These are phyloP conservation scores for Hippoglossus hippoglossus DNA, from an alignment of 2,797 vertebrate genomes.

Conservation along the genomic window DNA sequence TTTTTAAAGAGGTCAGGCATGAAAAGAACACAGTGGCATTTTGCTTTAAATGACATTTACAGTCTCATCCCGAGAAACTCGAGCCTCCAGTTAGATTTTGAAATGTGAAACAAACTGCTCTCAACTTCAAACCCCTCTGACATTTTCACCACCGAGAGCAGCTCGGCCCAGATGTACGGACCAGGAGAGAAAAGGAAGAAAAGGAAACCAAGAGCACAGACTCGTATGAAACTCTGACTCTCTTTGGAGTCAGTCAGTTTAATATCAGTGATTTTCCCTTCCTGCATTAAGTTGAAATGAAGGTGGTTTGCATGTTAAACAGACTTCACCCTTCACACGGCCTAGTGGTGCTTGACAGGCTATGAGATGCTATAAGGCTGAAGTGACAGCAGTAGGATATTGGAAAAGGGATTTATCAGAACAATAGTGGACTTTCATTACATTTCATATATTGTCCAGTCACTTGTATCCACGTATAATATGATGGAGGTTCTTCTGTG, in stretches of 20 bases:
- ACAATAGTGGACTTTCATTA: constrained; percentile 29
- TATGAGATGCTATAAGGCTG: neutral
- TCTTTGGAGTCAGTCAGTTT: neutral
- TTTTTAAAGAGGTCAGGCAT: constrained; percentile 59
- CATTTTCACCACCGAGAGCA: constrained; percentile 58
- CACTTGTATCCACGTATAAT: constrained; percentile 18
- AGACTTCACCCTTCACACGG: neutral
- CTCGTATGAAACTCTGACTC: constrained; percentile 2
- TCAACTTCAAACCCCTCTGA: constrained; percentile 57
- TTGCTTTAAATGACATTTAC: constrained; percentile 70
- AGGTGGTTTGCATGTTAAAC: constrained; percentile 24
- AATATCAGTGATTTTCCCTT: too few relatives aligned
- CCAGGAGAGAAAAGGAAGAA: constrained; percentile 3
- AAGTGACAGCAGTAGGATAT: constrained; percentile 14
- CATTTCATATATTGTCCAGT: constrained; percentile 24
- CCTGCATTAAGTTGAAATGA: constrained; percentile 27
- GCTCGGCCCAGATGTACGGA: constrained; percentile 17
- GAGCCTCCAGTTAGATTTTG: constrained; percentile 52
- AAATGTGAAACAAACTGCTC: constrained; percentile 65
- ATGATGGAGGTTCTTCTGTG: constrained; percentile 9
- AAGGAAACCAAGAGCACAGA: neutral
- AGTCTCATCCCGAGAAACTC: constrained; percentile 43
- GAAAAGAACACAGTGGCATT: constrained; percentile 66
- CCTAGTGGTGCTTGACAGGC: neutral
- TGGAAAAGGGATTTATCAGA: constrained; percentile 27